A percentile compares a stretch with the other conserved stretches of the same genome.
Conservation (phyloP, 2,113 vertebrate genomes). For the Zapornia atra region DNA sequence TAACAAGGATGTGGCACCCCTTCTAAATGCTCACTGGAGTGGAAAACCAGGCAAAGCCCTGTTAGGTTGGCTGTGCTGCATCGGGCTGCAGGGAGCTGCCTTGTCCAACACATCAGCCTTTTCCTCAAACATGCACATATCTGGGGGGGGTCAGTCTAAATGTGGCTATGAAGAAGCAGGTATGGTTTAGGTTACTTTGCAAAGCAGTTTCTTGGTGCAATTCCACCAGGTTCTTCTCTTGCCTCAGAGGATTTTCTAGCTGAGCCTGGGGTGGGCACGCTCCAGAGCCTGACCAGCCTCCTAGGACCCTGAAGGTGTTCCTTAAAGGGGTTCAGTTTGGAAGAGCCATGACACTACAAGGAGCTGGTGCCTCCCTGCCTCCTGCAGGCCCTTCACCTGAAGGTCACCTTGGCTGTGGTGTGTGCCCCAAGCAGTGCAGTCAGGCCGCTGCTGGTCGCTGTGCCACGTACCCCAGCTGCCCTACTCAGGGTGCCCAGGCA, state of each 20-base stretch:
- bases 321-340: background rate
- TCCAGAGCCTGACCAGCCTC: background rate
- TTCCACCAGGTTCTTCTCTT: background rate
- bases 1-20: background rate
- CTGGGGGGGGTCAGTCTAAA: background rate
- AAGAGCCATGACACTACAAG: background rate
- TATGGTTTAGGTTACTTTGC: background rate
- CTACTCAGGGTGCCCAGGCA: background rate
- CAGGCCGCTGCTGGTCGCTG: background rate
- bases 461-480: accelerated
- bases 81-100: background rate
- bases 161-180: background rate
- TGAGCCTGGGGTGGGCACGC: background rate
- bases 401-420: background rate
- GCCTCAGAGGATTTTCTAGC: background rate
- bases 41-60: background rate
- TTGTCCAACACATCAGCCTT: background rate
- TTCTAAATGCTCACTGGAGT: background rate
- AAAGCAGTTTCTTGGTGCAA: background rate
- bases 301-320: background rate
- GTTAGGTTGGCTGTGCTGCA: background rate
- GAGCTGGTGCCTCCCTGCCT: background rate
- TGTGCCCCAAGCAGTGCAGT: accelerated
- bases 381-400: background rate
- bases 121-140: background rate